Base-by-base conservation (phyloP, 1,140 invertebrate genomes). In the Caenorhabditis latens region DNA sequence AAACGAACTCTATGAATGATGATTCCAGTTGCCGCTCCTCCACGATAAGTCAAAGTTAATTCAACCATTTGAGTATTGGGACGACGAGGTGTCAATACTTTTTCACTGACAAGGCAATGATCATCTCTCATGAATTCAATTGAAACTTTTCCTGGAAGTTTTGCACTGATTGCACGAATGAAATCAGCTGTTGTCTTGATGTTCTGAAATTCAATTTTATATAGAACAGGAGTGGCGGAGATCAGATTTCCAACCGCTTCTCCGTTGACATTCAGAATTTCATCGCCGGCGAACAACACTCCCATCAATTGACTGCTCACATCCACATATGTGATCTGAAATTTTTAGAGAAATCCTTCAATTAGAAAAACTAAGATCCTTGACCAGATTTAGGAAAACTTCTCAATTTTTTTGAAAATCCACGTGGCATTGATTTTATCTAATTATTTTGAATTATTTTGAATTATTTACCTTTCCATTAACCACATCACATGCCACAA, bases 271-370 rank as follows among this genome's bases (percentile, higher is more conserved):
- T 50, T 79, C 43, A 79, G 7, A 79, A 79, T 79, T n/a, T 79
- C 71, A n/a, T 79, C 71, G 11, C 71, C 71, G 21, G 71, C 71
- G 19, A 79, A 79, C 46, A 79, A 13, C 50, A 79, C 46, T 7
- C 71, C 71, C 71, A 79, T 79, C 71, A 79, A n/a, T 79, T 79
- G 71, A 53, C 71, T 79, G 46, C 71, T 79, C n/a, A 79, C 71
- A 50, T 79, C 71, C 46, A 79, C 71, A 79, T 79, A 79, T 50
- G 71, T 79, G n/a, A 79, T 79, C 71, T 79, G 46, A 16, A 46
- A 71, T 4, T 19, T 11, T 71, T 43, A 32, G 32, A 32, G 32
- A 32, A 32, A 32, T 32, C 32, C 32, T 32, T 32, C 50, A 53
- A 32, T 32, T 32, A 32, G 32, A 32, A 32, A 32, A 32, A 32